Conservation (phyloP, 2,113 vertebrate species). For the Otolemur garnettii region DNA sequence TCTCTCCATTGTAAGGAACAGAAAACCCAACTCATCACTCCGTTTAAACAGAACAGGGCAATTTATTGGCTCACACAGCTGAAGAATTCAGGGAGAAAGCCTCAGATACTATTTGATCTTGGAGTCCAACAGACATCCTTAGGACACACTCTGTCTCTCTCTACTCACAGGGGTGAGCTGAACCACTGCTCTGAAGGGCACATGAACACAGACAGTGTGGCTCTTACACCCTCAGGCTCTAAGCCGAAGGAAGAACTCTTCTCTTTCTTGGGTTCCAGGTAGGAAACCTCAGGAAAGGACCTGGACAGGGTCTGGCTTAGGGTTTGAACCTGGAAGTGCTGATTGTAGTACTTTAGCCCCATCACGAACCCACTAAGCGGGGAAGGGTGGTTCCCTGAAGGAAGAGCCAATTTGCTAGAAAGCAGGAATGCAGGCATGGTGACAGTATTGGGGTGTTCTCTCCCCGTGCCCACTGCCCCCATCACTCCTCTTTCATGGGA, state of each 20-base stretch:
- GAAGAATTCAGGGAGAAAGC: not conserved
- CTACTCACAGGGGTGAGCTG: too few relatives aligned
- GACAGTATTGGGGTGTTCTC: not conserved
- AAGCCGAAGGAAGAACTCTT: too few relatives aligned
- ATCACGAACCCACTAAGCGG: accelerated
- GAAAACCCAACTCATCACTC: not conserved
- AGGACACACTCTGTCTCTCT: too few relatives aligned
- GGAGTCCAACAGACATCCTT: not conserved
- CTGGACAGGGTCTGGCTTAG: not conserved
- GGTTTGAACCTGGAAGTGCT: not conserved
- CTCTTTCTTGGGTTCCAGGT: not conserved
- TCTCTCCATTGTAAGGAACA: not conserved
- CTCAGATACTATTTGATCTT: not conserved
- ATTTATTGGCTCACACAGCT: not conserved
- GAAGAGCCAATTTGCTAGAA: not conserved
- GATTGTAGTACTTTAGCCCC: not conserved
- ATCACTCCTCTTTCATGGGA: not conserved
- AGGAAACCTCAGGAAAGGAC: not conserved
- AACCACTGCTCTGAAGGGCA: not conserved
- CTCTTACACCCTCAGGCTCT: not conserved
- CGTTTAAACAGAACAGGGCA: not conserved
- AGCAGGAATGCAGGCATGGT: not conserved
- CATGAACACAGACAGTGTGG: accelerated
- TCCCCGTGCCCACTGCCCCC: too few relatives aligned
- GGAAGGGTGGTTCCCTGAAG: not conserved